Base-by-base conservation (phyloP, 2,797 vertebrate genomes). In the Enteromius argenteus region DNA sequence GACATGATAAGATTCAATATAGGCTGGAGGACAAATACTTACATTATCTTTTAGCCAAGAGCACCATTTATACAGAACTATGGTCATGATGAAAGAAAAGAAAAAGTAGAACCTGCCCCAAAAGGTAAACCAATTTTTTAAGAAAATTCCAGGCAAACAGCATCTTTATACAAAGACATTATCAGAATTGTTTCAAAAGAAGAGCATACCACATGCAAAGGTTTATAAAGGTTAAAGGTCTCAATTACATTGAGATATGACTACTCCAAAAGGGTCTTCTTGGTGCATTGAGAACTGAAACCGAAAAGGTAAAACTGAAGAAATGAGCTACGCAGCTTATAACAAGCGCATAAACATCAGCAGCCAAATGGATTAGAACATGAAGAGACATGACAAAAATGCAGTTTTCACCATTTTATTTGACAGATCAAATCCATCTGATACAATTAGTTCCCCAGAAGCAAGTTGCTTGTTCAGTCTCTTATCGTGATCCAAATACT, bases 341-440 rank as follows among this genome's bases (percentile, higher is more conserved):
- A 44, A 11, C 10, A 66, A 49, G 23, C 4, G 5, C 32, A 56
- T 8, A 62, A 4, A 21, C 58, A 80, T 10, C 3, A 56, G n/a
- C 13, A 32, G 30, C 5, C 6, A 42, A 60, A 7, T 10, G 13
- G 27, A 64, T 15, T 37, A 19, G 17, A 37, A 37, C 5, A 49
- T 14, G 0, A 19, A 35, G 6, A 58, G 0, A 37, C 42, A 39
- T 1, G 3, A 73, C 23, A 32, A 73, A 23, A 64, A 51, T 5
- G 21, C 14, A 58, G 0, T 69, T 10, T 37, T 67, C 27, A 23
- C 46, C 9, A 44, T 14, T 85, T 88, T 84, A 79, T 84, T 83
- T 58, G 49, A 74, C 46, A 58, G 67, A 79, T 86, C 56, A 85
- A 83, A 86, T 83, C 75, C 23, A 79, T 66, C 53, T 15, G 23